These are phyloP conservation scores for Diachasma alloeum DNA, from an alignment of 1,140 invertebrate species.

Conservation along the genomic window DNA sequence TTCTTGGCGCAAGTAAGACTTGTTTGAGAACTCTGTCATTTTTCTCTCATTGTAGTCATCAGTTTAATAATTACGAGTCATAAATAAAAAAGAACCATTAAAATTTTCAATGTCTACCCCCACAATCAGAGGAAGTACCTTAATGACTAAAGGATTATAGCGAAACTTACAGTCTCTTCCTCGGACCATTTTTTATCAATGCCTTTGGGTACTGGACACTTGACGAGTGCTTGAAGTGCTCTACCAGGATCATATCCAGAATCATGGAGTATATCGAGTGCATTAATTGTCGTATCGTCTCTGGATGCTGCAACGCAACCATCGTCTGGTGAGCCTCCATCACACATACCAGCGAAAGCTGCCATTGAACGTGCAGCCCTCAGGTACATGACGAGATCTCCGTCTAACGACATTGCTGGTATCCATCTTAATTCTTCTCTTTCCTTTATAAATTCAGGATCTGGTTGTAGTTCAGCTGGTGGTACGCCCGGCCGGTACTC, in stretches of 20 bases:
- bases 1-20: too few species aligned
- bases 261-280: constrained; percentile 92
- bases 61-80: too few species aligned
- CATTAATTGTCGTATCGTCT: constrained; percentile 98
- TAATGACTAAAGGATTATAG: neutral
- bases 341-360: constrained; percentile 97
- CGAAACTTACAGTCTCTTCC: constrained; percentile 84
- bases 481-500: constrained; percentile 80
- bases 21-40: too few species aligned
- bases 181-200: constrained; percentile 98
- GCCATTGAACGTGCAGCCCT: constrained; percentile 94
- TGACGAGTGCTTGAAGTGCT: constrained; percentile 94
- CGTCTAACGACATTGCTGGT: constrained; percentile 88
- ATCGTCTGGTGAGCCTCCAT: constrained; percentile 95
- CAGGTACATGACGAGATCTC: constrained; percentile 96
- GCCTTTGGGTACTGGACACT: constrained; percentile 95
- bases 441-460: constrained; percentile 77
- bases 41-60: too few species aligned
- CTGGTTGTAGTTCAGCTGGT: constrained; percentile 72
- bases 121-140: too few species aligned
- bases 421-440: constrained; percentile 93
- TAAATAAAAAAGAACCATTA: too few species aligned
- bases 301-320: constrained; percentile 94
- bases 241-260: constrained; percentile 94
- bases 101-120: too few species aligned